Percentiles rank a stretch among this genome's conserved stretches.
Conservation (phyloP, 2,888 invertebrate species). For the Minunthozetes semirufus region DNA sequence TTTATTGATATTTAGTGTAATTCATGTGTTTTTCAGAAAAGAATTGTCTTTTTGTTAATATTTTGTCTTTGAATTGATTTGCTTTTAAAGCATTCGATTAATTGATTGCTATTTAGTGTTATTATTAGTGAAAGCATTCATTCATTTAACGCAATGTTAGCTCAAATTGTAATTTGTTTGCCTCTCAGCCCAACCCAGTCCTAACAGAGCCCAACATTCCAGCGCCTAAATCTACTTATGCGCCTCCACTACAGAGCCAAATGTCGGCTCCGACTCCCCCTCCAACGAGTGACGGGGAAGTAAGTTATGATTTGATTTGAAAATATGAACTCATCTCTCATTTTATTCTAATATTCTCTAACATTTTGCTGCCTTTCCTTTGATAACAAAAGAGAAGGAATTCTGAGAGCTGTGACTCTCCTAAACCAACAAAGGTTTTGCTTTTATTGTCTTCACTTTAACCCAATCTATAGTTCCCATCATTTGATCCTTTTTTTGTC, state of each 20-base stretch:
- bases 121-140: neutral
- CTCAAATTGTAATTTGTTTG: neutral
- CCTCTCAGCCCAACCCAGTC: slow-evolving; percentile 11
- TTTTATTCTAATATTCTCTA: neutral
- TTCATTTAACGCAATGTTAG: neutral
- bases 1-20: neutral
- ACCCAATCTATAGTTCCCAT: neutral
- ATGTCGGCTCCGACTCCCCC: slow-evolving; percentile 23
- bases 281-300: slow-evolving; percentile 12
- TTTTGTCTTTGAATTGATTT: neutral
- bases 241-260: slow-evolving; percentile 6
- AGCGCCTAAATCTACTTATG: slow-evolving; percentile 16
- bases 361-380: slow-evolving; percentile 15
- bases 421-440: slow-evolving; percentile 14
- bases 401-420: slow-evolving; percentile 16
- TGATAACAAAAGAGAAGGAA: neutral
- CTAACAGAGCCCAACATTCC: slow-evolving; percentile 16
- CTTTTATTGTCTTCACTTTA: neutral
- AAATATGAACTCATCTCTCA: neutral
- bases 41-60: neutral
- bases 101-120: neutral
- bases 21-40: neutral
- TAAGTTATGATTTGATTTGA: slow-evolving; percentile 16
- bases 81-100: neutral
- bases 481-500: neutral